Evolutionary conservation across 1,140 invertebrate genomes (phyloP), one percentile per base, ranked within the genome.

Genomic region (Polypedilum vanderplanki): DNA sequence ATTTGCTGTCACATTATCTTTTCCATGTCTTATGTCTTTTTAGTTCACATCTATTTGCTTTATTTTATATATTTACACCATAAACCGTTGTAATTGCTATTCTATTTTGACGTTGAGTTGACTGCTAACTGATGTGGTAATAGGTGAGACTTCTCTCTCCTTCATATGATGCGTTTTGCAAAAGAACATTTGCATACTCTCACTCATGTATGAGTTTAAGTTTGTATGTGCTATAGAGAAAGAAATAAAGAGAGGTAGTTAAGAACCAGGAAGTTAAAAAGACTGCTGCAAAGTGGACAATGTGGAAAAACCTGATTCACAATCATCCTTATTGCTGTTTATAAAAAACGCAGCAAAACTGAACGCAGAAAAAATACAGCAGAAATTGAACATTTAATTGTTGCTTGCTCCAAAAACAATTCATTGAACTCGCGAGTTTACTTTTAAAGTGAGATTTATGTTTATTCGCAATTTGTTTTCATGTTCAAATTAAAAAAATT

Each of bases 61-160:
- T 57, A n/a, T 33, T 33, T 33, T 33, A 33, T 33, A 33, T 57
- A 57, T 57, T 57, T 57, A 57, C 46, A 57, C 46, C 46, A n/a
- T 57, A 57, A 57, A 57, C 46, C 46, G 46, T 57, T 57, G 46
- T 57, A 57, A 57, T 57, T 57, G 46, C 46, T 57, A 57, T 57
- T 57, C 46, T 57, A 57, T 57, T 57, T 57, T 57, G 46, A 57
- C 46, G n/a, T 57, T 57, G 46, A 57, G 46, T 57, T 57, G 46
- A 57, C 46, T 57, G n/a, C 12, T 57, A 57, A 57, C n/a, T 57
- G 46, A 57, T 57, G 46, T 57, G 4, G 46, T 57, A 57, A n/a
- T 12, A 57, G 46, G 46, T 57, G 46, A 12, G 46, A 57, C 15
- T 57, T 46, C 4, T 46, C 4, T 57, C 12, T 57, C n/a, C 46